Percentiles rank a stretch among this genome's conserved stretches.
Evolutionary conservation across 92 coral and sea anemone species (phyloP).

Genomic region (Anthopleura xanthogrammica): DNA sequence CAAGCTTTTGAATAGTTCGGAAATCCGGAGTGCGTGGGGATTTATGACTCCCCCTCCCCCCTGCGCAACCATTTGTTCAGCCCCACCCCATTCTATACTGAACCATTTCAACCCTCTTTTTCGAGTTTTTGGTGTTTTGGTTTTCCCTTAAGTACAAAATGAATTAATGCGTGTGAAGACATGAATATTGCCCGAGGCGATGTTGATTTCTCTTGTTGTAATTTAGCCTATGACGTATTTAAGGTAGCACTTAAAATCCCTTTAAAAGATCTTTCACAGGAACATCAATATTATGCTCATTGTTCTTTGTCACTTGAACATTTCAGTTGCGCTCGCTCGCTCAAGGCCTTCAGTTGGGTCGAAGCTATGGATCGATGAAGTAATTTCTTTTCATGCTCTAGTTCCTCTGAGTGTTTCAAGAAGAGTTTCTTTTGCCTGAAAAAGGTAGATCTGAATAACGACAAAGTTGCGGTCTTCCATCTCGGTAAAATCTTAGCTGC

Average conservation of each 20-base stretch:
- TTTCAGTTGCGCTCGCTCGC: conserved; percentile 9
- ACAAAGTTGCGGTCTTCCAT: not conserved
- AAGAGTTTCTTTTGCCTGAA: not conserved
- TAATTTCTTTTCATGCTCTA: not conserved
- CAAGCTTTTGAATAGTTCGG: not conserved
- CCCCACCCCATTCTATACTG: not conserved
- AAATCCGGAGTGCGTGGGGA: too few relatives aligned
- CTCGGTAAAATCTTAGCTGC: not conserved
- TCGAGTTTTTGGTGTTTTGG: not conserved
- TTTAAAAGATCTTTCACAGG: not conserved
- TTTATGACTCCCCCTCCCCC: not conserved
- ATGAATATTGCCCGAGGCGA: conserved; percentile 5
- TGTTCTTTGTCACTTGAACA: not conserved
- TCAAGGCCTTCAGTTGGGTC: not conserved
- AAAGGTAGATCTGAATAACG: not conserved
- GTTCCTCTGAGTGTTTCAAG: not conserved
- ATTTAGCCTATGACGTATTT: conserved; percentile 6
- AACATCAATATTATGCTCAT: conserved; percentile 2
- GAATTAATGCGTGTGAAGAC: not conserved
- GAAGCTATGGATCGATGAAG: not conserved
- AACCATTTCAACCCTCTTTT: not conserved
- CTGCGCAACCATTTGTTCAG: not conserved
- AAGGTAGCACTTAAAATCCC: not conserved
- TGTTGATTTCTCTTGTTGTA: conserved; percentile 10
- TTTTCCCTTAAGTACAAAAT: not conserved